phyloP scores from a whole-genome alignment of 2,797 vertebrate species.

The Melanotaenia parkinsoni region DNA sequence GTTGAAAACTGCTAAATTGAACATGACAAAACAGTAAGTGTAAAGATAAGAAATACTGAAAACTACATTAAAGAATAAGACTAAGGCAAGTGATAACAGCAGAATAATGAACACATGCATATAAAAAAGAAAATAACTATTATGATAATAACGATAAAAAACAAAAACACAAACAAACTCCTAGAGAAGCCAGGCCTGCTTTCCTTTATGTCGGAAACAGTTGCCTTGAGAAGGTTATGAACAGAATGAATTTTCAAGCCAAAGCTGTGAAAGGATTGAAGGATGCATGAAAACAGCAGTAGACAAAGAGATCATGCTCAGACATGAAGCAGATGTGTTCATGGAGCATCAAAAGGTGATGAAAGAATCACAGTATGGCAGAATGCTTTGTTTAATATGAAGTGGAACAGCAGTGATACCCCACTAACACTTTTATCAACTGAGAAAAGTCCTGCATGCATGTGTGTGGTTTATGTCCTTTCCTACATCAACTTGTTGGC shows the following conservation, averaged over 20 bases:
- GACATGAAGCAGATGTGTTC: constrained; percentile 25
- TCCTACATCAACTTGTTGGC: constrained; percentile 34
- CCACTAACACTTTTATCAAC: constrained; percentile 44
- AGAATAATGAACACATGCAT: no score
- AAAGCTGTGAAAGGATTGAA: constrained; percentile 4
- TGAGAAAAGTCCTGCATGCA: constrained; percentile 42
- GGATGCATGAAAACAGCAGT: neutral
- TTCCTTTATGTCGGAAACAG: neutral
- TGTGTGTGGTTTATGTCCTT: constrained; percentile 35
- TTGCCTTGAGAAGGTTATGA: constrained; percentile 1
- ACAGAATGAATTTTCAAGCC: constrained; percentile 1
- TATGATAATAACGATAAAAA: no score
- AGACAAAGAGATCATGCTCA: constrained; percentile 5
- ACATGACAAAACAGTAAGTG: no score
- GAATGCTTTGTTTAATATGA: constrained; percentile 55
- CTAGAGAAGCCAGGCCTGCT: neutral
- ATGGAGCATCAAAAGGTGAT: constrained; percentile 43
- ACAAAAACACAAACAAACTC: neutral
- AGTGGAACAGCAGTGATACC: constrained; percentile 55
- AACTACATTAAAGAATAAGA: no score
- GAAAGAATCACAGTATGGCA: constrained; percentile 47
- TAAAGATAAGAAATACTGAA: no score
- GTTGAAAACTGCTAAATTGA: no score
- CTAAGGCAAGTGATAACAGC: no score
- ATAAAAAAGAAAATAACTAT: neutral